These are phyloP conservation scores for Spodoptera frugiperda DNA, from an alignment of 1,140 invertebrate genomes.

Conservation along the genomic window DNA sequence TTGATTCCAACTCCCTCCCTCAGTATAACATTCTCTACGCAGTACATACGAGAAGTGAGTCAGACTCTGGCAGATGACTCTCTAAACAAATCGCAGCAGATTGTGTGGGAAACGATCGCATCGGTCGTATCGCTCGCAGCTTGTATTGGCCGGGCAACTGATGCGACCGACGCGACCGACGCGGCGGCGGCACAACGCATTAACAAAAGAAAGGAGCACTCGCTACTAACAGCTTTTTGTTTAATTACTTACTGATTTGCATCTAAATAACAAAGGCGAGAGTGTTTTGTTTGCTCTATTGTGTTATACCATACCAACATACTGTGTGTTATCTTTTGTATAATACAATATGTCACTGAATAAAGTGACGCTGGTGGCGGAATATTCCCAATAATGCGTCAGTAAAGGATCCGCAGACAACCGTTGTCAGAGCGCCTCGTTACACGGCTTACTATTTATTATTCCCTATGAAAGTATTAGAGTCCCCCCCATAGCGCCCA, in stretches of 20 bases:
- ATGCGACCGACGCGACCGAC: neutral
- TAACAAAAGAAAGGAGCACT: neutral
- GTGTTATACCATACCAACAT: neutral
- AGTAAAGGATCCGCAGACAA: neutral
- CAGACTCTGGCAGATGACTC: neutral
- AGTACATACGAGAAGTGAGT: neutral
- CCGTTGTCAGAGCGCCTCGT: neutral
- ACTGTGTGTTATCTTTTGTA: too few species aligned
- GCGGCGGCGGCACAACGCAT: too few species aligned
- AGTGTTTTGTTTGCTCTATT: neutral
- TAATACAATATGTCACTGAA: too few species aligned
- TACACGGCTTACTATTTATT: neutral
- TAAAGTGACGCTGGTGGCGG: too few species aligned
- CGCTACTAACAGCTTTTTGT: neutral
- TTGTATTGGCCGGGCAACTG: too few species aligned
- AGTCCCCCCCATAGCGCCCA: neutral
- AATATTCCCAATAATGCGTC: too few species aligned
- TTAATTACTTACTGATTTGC: neutral
- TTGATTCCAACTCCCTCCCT: too few species aligned
- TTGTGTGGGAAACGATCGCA: neutral
- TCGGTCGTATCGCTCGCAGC: neutral
- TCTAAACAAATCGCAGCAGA: neutral
- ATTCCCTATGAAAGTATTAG: conserved; percentile 12
- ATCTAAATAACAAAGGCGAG: neutral
- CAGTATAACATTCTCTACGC: too few species aligned